These are phyloP conservation scores for Daboia siamensis DNA, from an alignment of 2,113 vertebrate genomes.

Conservation along the genomic window DNA sequence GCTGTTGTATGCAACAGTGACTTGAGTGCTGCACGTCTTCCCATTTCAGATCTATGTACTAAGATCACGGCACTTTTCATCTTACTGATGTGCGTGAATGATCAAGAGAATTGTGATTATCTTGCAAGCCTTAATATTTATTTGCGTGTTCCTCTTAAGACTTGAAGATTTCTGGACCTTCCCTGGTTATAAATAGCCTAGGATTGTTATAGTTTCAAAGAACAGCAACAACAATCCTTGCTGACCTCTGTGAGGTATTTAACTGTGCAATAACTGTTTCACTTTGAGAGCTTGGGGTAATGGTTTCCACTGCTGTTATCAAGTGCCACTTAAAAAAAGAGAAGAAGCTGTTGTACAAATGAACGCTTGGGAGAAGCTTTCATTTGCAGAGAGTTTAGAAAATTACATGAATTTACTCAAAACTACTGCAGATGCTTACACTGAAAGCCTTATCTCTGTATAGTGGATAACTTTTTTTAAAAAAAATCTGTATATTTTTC, in stretches of 20 bases:
- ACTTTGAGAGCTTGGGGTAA: slow-evolving; percentile 82
- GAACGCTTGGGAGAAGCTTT: slow-evolving; percentile 65
- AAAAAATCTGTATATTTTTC: slow-evolving; percentile 41
- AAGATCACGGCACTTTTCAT: slow-evolving; percentile 64
- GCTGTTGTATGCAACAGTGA: slow-evolving; percentile 58
- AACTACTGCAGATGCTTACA: slow-evolving; percentile 80
- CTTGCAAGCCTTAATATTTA: slow-evolving; percentile 73
- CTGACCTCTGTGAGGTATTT: slow-evolving; percentile 87
- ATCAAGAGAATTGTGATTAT: slow-evolving; percentile 54
- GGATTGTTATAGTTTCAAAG: slow-evolving; percentile 24
- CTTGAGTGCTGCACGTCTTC: slow-evolving; percentile 46
- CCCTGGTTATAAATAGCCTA: slow-evolving; percentile 64
- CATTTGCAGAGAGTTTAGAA: slow-evolving; percentile 65
- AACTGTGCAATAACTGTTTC: slow-evolving; percentile 85
- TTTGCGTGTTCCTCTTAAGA: slow-evolving; percentile 71
- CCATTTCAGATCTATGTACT: slow-evolving; percentile 47
- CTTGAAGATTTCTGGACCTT: slow-evolving; percentile 70
- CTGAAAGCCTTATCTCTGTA: slow-evolving; percentile 73
- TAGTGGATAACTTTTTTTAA: slow-evolving; percentile 51
- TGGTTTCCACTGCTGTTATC: slow-evolving; percentile 75
- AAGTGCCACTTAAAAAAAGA: slow-evolving; percentile 72
- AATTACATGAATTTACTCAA: slow-evolving; percentile 64
- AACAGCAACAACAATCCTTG: neutral
- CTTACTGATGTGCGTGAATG: slow-evolving; percentile 55
- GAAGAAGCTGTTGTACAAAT: slow-evolving; percentile 62